A percentile compares a stretch with the other conserved stretches of the same genome.
Conservation (phyloP, 2,888 invertebrate species). For the Antitype chi region DNA sequence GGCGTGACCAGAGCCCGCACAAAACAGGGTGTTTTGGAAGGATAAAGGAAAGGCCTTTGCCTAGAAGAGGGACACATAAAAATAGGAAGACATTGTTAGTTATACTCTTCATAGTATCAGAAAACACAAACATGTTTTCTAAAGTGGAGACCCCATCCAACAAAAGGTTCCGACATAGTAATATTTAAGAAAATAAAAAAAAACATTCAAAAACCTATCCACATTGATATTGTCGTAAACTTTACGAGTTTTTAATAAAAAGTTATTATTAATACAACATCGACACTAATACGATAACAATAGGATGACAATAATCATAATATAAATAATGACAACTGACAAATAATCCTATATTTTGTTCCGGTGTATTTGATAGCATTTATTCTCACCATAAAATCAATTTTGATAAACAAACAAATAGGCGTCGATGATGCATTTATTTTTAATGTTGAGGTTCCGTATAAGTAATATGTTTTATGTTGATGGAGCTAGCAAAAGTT, state of each 20-base stretch:
- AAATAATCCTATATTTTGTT: conserved; percentile 35
- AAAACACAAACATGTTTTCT: too few species aligned
- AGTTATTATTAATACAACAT: conserved; percentile 37
- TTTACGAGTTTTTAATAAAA: conserved; percentile 45
- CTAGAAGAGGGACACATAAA: too few species aligned
- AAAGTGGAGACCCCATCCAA: too few species aligned
- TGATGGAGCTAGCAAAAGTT: not conserved
- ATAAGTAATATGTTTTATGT: not conserved
- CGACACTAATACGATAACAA: conserved; percentile 46
- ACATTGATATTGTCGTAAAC: conserved; percentile 25
- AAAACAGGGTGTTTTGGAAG: too few species aligned
- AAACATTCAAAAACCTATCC: not conserved
- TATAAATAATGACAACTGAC: conserved; percentile 34
- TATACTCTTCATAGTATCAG: too few species aligned
- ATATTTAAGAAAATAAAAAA: not conserved
- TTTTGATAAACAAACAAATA: conserved; percentile 68
- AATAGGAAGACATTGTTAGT: too few species aligned
- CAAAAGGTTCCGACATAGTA: not conserved
- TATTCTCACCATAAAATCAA: conserved; percentile 64
- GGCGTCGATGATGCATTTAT: conserved; percentile 2
- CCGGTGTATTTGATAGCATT: conserved; percentile 29
- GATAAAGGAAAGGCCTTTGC: too few species aligned
- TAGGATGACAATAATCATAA: conserved; percentile 18
- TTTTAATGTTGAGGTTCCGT: conserved; percentile 49
- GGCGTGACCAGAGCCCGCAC: too few species aligned